Evolutionary conservation across 1,140 invertebrate genomes (phyloP).

Genomic region (Hyposmocoma kahamanoa): DNA sequence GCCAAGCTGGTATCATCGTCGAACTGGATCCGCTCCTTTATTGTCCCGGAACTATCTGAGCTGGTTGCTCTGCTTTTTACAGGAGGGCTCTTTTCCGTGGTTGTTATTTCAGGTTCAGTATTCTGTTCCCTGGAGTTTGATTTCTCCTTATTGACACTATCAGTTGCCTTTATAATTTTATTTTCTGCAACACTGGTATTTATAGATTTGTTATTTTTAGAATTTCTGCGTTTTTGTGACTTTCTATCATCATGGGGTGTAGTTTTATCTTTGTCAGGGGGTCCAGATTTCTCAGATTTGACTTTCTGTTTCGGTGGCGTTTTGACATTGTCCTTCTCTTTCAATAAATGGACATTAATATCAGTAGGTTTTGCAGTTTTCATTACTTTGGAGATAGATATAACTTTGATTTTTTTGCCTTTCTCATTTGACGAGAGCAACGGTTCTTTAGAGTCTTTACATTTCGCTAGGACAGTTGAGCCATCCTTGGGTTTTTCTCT

Average conservation of each 20-base stretch:
- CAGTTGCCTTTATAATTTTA: neutral
- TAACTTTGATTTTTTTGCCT: neutral
- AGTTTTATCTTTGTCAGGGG: slow-evolving; percentile 8
- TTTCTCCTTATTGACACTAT: neutral
- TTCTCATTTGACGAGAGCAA: too few species aligned
- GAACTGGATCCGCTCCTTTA: slow-evolving; percentile 27
- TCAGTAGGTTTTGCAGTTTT: neutral
- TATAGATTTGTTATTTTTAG: slow-evolving; percentile 33
- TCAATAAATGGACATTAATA: neutral
- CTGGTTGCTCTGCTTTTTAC: slow-evolving; percentile 9
- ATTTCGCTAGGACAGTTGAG: neutral
- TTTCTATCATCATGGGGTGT: slow-evolving; percentile 20
- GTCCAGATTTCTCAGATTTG: neutral
- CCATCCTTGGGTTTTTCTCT: neutral
- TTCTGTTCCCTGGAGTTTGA: neutral
- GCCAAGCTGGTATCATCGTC: slow-evolving; percentile 50
- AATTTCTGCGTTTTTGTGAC: slow-evolving; percentile 32
- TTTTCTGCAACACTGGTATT: slow-evolving; percentile 20
- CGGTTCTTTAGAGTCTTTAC: too few species aligned
- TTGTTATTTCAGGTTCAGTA: neutral
- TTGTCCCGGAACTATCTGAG: neutral
- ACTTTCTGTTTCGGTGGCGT: neutral
- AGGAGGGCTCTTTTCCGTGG: slow-evolving; percentile 2
- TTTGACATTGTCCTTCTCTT: neutral
- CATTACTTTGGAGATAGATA: neutral